Evolutionary conservation across 2,888 invertebrate genomes (phyloP).

Genomic region (Pseudococcus jackbeardsleyi): DNA sequence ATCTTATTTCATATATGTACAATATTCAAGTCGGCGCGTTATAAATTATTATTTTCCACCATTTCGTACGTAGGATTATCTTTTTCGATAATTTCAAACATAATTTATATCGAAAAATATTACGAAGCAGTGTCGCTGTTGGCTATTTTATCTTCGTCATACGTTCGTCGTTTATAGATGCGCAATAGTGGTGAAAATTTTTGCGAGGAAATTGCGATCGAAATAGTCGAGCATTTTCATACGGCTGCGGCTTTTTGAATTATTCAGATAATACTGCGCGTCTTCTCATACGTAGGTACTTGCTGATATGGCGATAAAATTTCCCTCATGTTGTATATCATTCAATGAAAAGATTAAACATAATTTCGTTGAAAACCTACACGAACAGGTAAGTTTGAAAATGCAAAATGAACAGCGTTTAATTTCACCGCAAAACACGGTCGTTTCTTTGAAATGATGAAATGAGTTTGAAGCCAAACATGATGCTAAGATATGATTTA

Average conservation of each 20-base stretch:
- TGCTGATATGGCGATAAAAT: not conserved
- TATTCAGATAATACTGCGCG: not conserved
- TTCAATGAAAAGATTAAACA: conserved; percentile 35
- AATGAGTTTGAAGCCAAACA: conserved; percentile 32
- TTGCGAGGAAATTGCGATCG: not conserved
- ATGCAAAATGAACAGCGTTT: conserved; percentile 38
- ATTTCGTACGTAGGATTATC: not conserved
- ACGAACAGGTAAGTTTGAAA: conserved; percentile 11
- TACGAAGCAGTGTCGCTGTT: not conserved
- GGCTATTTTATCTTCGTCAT: conserved; percentile 3
- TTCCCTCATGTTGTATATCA: conserved; percentile 4
- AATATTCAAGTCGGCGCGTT: not conserved
- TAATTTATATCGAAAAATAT: not conserved
- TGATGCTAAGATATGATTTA: conserved; percentile 32
- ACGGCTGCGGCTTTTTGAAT: not conserved
- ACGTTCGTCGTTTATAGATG: not conserved
- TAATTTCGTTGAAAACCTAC: conserved; percentile 34
- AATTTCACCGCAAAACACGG: conserved; percentile 32
- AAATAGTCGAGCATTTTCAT: not conserved
- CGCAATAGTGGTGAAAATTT: not conserved
- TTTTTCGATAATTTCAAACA: not conserved
- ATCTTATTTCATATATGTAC: not conserved
- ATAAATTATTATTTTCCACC: conserved; percentile 10
- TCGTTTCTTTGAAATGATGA: conserved; percentile 41
- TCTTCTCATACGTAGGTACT: not conserved